A percentile compares a stretch with the other conserved stretches of the same genome.
Conservation (phyloP, 2,113 vertebrate genomes). For the Calidris pygmaea region DNA sequence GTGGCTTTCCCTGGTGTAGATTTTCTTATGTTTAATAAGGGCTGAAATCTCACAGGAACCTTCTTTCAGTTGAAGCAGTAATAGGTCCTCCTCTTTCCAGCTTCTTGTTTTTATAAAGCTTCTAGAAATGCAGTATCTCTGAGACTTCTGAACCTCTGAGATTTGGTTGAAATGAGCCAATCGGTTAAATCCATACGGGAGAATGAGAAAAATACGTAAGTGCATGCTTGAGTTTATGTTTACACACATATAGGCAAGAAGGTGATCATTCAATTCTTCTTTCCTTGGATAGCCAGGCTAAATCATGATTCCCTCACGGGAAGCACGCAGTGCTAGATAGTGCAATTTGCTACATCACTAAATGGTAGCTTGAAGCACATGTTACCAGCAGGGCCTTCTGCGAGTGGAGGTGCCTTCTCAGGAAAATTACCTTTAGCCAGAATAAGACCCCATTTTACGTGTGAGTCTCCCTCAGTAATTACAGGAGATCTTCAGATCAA, state of each 20-base stretch:
- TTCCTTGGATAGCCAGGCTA: neutral
- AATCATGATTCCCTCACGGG: neutral
- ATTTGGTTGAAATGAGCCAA: neutral
- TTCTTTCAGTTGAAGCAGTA: neutral
- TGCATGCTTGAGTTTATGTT: neutral
- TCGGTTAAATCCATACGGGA: neutral
- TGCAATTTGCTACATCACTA: neutral
- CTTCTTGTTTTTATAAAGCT: neutral
- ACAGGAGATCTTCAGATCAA: neutral
- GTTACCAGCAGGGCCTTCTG: neutral
- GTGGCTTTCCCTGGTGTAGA: neutral
- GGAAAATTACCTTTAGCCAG: neutral
- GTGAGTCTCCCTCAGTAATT: neutral
- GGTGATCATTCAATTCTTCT: neutral
- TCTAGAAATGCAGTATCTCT: neutral
- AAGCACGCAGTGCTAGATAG: neutral
- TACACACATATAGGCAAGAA: neutral
- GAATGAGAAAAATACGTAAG: neutral
- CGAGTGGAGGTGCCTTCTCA: fast-evolving
- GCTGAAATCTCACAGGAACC: neutral
- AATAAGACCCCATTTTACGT: neutral
- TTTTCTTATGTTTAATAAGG: neutral
- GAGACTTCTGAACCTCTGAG: neutral
- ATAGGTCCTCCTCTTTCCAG: neutral
- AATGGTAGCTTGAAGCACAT: neutral